These are phyloP conservation scores for Telmatochromis sp. DNA, from an alignment of 2,113 vertebrate species.

Conservation along the genomic window DNA sequence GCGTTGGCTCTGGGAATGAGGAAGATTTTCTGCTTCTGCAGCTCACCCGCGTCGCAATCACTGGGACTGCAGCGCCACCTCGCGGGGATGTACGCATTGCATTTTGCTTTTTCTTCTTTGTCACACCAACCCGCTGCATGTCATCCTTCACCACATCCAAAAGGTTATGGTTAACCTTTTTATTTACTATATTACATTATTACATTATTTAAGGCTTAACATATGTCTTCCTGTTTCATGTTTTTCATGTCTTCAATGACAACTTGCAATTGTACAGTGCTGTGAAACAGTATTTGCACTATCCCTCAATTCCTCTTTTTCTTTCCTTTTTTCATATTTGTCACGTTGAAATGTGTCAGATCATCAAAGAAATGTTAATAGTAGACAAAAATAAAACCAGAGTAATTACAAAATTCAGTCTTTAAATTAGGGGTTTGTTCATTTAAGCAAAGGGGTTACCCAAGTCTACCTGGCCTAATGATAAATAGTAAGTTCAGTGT, in stretches of 20 bases:
- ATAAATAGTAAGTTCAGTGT: background rate
- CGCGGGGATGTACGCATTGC: background rate
- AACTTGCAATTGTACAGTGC: background rate
- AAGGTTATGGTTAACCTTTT: background rate
- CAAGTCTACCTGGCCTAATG: background rate
- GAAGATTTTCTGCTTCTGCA: slow-evolving; percentile 19
- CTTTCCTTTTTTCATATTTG: background rate
- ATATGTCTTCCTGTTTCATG: background rate
- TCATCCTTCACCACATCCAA: background rate
- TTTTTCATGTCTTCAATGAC: background rate
- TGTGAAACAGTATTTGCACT: background rate
- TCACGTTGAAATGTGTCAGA: background rate
- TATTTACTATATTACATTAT: background rate
- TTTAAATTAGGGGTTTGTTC: background rate
- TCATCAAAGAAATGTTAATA: background rate
- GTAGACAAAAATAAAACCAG: background rate
- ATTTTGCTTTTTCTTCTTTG: background rate
- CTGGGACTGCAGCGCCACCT: slow-evolving; percentile 17
- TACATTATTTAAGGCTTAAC: background rate
- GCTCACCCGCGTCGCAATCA: background rate
- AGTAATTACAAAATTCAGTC: background rate
- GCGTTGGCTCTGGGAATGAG: background rate
- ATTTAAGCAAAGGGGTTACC: background rate
- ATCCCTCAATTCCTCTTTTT: background rate
- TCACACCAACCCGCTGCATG: background rate